Evolutionary conservation across 2,888 invertebrate species (phyloP).

Genomic region (Rhingia campestris): DNA sequence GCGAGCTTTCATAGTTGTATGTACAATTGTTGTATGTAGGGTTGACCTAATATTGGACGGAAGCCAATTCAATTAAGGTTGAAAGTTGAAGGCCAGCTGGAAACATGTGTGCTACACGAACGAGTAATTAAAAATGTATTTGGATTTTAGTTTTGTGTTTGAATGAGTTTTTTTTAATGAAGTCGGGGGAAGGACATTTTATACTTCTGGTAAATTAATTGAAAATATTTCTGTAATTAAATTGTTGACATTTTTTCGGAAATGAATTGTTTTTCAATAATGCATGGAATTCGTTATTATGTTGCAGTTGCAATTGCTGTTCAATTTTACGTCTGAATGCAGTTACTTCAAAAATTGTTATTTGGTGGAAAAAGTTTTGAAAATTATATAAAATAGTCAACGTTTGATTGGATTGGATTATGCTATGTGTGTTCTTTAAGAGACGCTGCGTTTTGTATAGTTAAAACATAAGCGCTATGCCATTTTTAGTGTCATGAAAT

Average conservation of each 20-base stretch:
- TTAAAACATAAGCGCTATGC: too few species aligned
- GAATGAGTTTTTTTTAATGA: slow-evolving; percentile 1
- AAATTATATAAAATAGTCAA: too few species aligned
- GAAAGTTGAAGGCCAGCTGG: slow-evolving; percentile 72
- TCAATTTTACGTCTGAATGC: neutral
- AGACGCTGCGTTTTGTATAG: too few species aligned
- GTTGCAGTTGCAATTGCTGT: slow-evolving; percentile 24
- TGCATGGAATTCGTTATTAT: slow-evolving; percentile 14
- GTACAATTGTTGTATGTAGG: slow-evolving; percentile 60
- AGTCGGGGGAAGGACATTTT: neutral
- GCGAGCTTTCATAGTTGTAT: slow-evolving; percentile 10
- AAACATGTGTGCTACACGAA: slow-evolving; percentile 69
- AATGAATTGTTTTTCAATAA: slow-evolving; percentile 48
- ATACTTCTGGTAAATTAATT: slow-evolving; percentile 34
- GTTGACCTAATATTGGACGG: slow-evolving; percentile 73
- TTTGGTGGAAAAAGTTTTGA: too few species aligned
- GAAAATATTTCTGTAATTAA: slow-evolving; percentile 64
- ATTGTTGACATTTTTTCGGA: slow-evolving; percentile 49
- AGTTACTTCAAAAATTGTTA: too few species aligned
- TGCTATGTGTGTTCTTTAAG: too few species aligned
- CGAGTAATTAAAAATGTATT: slow-evolving; percentile 72
- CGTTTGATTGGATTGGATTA: too few species aligned
- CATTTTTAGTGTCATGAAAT: too few species aligned
- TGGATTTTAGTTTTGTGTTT: slow-evolving; percentile 3
- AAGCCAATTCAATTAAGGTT: slow-evolving; percentile 74